Evolutionary conservation across 2,113 vertebrate genomes (phyloP).

Genomic region (Climacteris rufus): DNA sequence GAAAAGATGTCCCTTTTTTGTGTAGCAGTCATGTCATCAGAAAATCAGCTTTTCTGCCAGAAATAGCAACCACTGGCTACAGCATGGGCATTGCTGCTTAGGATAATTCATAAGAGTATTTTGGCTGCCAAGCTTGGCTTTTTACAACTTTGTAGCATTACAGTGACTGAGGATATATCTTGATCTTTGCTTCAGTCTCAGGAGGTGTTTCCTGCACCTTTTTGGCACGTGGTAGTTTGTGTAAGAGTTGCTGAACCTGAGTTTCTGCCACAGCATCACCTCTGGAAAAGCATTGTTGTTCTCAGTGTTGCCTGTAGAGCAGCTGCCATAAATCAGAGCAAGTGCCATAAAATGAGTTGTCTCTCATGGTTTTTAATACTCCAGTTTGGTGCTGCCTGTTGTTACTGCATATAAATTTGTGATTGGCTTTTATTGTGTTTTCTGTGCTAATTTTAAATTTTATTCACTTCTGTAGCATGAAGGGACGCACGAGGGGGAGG

Average conservation of each 20-base stretch:
- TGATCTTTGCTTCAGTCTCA: background rate
- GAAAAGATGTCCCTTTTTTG: background rate
- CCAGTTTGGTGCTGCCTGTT: background rate
- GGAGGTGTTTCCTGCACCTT: background rate
- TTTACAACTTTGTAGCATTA: background rate
- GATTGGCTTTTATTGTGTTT: background rate
- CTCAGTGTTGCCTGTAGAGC: accelerated
- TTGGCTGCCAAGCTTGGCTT: background rate
- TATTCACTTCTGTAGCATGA: accelerated
- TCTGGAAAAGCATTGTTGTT: background rate
- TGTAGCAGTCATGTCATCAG: background rate
- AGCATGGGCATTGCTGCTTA: background rate
- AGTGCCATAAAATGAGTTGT: background rate
- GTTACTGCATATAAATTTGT: background rate
- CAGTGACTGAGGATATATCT: background rate
- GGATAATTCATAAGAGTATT: background rate
- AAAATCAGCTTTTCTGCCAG: background rate
- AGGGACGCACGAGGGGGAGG: background rate
- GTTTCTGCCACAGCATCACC: background rate
- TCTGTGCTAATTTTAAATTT: background rate
- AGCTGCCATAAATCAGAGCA: background rate
- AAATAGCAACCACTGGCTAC: background rate
- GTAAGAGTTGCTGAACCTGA: background rate
- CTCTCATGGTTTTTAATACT: background rate
- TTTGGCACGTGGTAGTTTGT: background rate